Evolutionary conservation across 2,113 vertebrate species (phyloP), one percentile per base, ranked within the genome.

Genomic region (Tichodroma muraria): DNA sequence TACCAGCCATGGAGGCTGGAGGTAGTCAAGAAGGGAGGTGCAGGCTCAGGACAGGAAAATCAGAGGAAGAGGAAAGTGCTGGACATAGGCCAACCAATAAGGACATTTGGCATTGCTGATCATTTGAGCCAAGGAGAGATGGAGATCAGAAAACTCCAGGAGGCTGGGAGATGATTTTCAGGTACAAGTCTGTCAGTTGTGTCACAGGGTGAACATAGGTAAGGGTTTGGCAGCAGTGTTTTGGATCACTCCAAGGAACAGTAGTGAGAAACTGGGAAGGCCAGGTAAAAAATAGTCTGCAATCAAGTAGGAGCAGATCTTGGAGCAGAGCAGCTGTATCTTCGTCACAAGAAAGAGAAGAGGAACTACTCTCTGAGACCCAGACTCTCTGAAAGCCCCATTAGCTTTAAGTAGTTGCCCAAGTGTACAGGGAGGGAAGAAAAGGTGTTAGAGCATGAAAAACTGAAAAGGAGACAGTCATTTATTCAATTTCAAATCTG

Each of bases 121-220:
- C 76, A 75, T 23, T 21, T 44, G 28, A 77, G 42, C 13, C 25
- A 60, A 77, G 56, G 40, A 80, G 70, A 85, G 30, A 54, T 7
- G n/a, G 28, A 88, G 53, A 80, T 60, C 47, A 83, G 56, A 83
- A 71, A 83, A 54, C 1, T 8, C 56, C 44, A 68, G 44, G 56
- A 83, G 33, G 11, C 56, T 82, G 33, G 33, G 53, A 80, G 25
- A n/a, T 19, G 20, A 82, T 44, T 53, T 44, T 80, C 64, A 60
- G 89, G 24, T 47, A 30, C 0, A 1, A 72, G 28, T 35, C 44
- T 82, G 33, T 84, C 80, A 89, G 37, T 27, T 7, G 4, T 16
- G 3, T 27, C 64, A 60, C 0, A 0, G 56, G 15, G 15, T 50
- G 35, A 89, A 52, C 0, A 4, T 0, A 3, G 53, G 35, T 35